Evolutionary conservation across 2,888 invertebrate species (phyloP).

Genomic region (Meganola albula): DNA sequence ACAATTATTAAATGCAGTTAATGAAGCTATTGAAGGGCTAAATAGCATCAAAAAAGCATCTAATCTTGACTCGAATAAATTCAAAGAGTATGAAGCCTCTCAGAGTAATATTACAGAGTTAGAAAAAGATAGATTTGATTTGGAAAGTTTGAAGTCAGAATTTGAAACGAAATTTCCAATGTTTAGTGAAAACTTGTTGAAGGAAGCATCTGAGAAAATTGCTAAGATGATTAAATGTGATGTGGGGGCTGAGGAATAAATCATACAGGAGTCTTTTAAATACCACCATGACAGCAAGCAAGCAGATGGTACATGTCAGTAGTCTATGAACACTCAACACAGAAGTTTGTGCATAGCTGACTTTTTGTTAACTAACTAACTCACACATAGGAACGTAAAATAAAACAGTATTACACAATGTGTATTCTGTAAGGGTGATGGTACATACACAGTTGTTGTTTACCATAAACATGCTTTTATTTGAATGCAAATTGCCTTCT

Average conservation of each 20-base stretch:
- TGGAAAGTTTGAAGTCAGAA: conserved; percentile 46
- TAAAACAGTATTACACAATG: too few species aligned
- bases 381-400: too few species aligned
- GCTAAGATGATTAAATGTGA: conserved; percentile 42
- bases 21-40: conserved; percentile 57
- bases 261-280: too few species aligned
- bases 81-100: conserved; percentile 46
- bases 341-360: too few species aligned
- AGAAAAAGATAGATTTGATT: conserved; percentile 43
- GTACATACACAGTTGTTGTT: too few species aligned
- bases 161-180: conserved; percentile 56
- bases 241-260: conserved; percentile 31
- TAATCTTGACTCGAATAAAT: conserved; percentile 46
- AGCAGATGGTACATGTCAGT: too few species aligned
- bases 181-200: conserved; percentile 53
- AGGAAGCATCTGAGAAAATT: conserved; percentile 52
- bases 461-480: too few species aligned
- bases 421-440: too few species aligned
- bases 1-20: conserved; percentile 59
- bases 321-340: too few species aligned
- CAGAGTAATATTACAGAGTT: conserved; percentile 37
- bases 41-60: conserved; percentile 60
- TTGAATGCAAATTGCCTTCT: too few species aligned
- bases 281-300: too few species aligned
- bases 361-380: too few species aligned